These are phyloP conservation scores for Rhabdomys dilectus DNA, from an alignment of 2,113 vertebrate species.

Conservation along the genomic window DNA sequence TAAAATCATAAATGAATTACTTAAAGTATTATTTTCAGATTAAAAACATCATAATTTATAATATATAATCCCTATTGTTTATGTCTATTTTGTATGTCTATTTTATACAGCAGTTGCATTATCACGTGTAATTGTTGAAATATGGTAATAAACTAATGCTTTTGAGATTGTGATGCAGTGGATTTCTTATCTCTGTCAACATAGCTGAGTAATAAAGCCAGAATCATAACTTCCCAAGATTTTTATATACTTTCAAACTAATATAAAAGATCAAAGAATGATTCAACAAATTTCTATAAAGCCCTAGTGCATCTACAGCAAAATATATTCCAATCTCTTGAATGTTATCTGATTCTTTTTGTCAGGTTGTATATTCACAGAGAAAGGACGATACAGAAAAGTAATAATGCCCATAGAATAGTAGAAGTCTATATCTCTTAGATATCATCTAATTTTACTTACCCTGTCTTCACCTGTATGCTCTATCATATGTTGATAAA, in stretches of 20 bases:
- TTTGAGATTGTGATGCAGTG: neutral
- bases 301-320: neutral
- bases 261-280: neutral
- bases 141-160: neutral
- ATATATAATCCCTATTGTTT: neutral
- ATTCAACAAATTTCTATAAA: neutral
- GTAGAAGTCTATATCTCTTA: neutral
- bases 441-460: neutral
- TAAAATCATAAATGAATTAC: neutral
- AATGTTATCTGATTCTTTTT: neutral
- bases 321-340: neutral
- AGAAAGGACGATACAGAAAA: neutral
- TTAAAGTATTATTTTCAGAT: neutral
- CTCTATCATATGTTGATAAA: neutral
- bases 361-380: neutral
- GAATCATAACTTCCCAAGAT: neutral
- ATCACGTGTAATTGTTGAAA: neutral
- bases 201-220: neutral
- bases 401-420: neutral
- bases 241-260: neutral
- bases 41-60: neutral
- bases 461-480: neutral
- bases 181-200: neutral
- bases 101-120: neutral
- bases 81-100: neutral